Evolutionary conservation across 1,140 invertebrate genomes (phyloP).

Genomic region (Chrysopa pallens): DNA sequence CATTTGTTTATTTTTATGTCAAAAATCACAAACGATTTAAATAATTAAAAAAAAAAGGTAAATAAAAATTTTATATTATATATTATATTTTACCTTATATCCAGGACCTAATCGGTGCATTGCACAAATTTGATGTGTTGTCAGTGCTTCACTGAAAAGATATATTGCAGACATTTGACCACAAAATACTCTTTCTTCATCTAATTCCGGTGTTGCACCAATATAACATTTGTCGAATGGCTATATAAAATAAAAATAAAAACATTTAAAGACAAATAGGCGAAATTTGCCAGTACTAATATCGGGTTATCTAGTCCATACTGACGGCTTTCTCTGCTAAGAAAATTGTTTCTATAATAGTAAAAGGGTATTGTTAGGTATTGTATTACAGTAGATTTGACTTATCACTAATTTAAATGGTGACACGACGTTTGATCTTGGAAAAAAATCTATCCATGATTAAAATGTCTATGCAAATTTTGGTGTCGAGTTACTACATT

Average conservation of each 20-base stretch:
- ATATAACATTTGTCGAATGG: conserved; percentile 99
- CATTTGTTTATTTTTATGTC: too few relatives aligned
- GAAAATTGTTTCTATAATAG: too few relatives aligned
- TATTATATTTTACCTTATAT: conserved; percentile 65
- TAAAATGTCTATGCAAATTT: too few relatives aligned
- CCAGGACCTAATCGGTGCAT: conserved; percentile 90
- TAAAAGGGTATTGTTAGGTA: too few relatives aligned
- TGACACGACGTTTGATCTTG: too few relatives aligned
- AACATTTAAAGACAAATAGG: conserved; percentile 1
- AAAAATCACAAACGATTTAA: too few relatives aligned
- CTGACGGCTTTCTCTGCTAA: neutral
- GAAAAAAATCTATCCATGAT: too few relatives aligned
- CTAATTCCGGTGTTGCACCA: conserved; percentile 85
- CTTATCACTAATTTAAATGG: too few relatives aligned
- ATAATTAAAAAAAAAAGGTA: neutral
- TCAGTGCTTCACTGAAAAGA: conserved; percentile 90
- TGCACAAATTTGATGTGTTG: conserved; percentile 90
- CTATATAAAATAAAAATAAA: conserved; percentile 31
- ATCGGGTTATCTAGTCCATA: neutral
- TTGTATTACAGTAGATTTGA: too few relatives aligned
- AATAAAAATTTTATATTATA: neutral
- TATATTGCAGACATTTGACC: conserved; percentile 99
- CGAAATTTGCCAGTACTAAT: too few relatives aligned
- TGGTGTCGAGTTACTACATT: too few relatives aligned
- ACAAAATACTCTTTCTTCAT: conserved; percentile 94